These are phyloP conservation scores for Etheostoma spectabile DNA, from an alignment of 2,113 vertebrate species.

Conservation along the genomic window DNA sequence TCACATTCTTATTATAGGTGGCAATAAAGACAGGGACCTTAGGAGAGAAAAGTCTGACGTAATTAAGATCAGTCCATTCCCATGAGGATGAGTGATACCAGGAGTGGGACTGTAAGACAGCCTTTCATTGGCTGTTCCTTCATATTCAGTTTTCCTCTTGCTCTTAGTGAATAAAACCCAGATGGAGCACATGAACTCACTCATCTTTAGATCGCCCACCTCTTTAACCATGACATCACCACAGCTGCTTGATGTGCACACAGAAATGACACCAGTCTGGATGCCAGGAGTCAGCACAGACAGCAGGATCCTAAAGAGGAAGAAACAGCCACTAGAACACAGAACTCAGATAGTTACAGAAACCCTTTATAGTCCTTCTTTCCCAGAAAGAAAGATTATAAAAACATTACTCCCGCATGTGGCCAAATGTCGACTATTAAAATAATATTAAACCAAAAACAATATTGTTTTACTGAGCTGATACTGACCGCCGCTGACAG, in stretches of 20 bases:
- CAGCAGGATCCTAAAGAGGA: background rate
- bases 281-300: constrained; percentile 35
- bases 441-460: constrained; percentile 12
- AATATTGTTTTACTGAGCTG: constrained; percentile 8
- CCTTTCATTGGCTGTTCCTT: constrained; percentile 40
- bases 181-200: constrained; percentile 66
- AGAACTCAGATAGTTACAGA: background rate
- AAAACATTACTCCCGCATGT: constrained; percentile 6
- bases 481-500: constrained; percentile 6
- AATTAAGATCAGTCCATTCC: constrained; percentile 46
- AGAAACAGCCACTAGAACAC: background rate
- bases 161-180: constrained; percentile 62
- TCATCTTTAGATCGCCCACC: constrained; percentile 57
- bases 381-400: constrained; percentile 1
- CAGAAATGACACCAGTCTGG: constrained; percentile 51
- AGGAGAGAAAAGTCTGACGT: constrained; percentile 18
- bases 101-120: constrained; percentile 34
- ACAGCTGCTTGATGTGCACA: constrained; percentile 55
- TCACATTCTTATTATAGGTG: constrained; percentile 32
- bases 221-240: constrained; percentile 70
- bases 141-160: constrained; percentile 48
- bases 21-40: constrained; percentile 40
- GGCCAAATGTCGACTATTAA: constrained; percentile 7
- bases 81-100: constrained; percentile 41
- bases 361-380: background rate